These are phyloP conservation scores for Horisme vitalbata DNA, from an alignment of 2,888 invertebrate genomes.

Conservation along the genomic window DNA sequence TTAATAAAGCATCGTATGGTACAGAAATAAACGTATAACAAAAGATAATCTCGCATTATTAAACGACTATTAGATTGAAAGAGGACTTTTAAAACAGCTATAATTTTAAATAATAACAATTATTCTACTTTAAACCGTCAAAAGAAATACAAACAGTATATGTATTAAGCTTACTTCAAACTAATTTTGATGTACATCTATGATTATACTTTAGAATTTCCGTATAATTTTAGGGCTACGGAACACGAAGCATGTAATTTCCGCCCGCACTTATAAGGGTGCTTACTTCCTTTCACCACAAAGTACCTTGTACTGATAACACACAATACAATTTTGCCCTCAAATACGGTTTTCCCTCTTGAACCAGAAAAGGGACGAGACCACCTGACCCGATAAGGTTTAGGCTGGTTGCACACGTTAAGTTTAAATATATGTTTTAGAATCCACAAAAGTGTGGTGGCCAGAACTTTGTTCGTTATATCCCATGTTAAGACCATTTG, in stretches of 20 bases:
- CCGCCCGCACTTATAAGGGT: constrained; percentile 29
- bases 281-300: constrained; percentile 27
- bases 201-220: neutral
- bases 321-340: constrained; percentile 32
- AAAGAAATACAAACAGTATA: neutral
- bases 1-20: neutral
- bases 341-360: constrained; percentile 49
- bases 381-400: constrained; percentile 52
- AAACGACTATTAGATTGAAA: too few species aligned
- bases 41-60: neutral
- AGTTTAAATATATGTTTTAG: constrained; percentile 4
- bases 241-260: constrained; percentile 22
- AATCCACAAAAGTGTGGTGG: too few species aligned
- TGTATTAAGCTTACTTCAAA: neutral
- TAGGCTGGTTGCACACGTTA: constrained; percentile 24
- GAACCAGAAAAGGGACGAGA: constrained; percentile 42
- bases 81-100: too few species aligned
- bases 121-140: too few species aligned
- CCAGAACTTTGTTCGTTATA: too few species aligned
- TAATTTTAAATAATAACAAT: too few species aligned
- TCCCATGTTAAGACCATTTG: too few species aligned
- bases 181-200: too few species aligned
- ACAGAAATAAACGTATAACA: neutral
- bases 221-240: constrained; percentile 13
- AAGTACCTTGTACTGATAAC: constrained; percentile 29